Conservation (phyloP, 64 coral and sea anemone genomes). For the Hydrozoanthus tunicans region DNA sequence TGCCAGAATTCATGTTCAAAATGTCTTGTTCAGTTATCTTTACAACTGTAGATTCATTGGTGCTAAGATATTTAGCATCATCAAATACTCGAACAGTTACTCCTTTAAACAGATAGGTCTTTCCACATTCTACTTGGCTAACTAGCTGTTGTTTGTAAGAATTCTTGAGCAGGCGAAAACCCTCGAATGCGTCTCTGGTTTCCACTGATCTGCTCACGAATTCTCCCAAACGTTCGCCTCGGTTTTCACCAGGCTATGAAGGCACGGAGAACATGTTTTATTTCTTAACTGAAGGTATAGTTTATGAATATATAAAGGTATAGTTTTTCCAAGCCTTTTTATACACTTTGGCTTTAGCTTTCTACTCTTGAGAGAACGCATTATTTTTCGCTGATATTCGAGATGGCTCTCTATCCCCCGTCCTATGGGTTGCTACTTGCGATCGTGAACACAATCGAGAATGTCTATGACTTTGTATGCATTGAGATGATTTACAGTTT, state of each 20-base stretch:
- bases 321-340: not conserved
- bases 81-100: not conserved
- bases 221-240: too few species aligned
- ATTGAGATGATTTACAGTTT: not conserved
- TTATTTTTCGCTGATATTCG: not conserved
- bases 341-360: not conserved
- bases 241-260: too few species aligned
- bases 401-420: not conserved
- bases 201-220: too few species aligned
- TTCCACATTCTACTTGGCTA: not conserved
- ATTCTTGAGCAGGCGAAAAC: not conserved
- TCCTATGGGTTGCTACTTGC: not conserved
- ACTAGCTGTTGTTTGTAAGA: not conserved
- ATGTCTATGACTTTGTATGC: not conserved
- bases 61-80: not conserved
- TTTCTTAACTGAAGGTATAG: too few species aligned
- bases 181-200: too few species aligned
- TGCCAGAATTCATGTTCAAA: not conserved
- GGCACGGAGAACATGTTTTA: too few species aligned
- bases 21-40: not conserved
- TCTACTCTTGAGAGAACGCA: not conserved
- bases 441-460: not conserved
- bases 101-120: not conserved
- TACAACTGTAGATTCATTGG: not conserved
- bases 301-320: not conserved